These are phyloP conservation scores for Eretmochelys imbricata DNA, from an alignment of 2,113 vertebrate genomes.

Conservation along the genomic window DNA sequence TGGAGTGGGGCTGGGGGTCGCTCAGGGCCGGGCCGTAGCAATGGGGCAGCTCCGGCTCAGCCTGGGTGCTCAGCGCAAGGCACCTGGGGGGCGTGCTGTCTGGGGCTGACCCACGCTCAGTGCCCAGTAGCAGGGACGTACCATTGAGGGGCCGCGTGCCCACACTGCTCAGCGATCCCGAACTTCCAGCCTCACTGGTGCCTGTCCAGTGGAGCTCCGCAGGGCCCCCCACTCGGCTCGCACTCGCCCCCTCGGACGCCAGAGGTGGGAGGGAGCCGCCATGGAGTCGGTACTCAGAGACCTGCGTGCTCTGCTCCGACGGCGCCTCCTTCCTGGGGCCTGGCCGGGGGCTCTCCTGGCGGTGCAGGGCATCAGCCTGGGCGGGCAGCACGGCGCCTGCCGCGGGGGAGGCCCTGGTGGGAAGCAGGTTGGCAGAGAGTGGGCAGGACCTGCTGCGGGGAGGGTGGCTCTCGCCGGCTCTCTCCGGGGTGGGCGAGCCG, in stretches of 20 bases:
- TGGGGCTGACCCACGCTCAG: neutral
- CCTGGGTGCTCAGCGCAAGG: neutral
- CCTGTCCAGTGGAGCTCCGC: conserved; percentile 71
- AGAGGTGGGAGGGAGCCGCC: conserved; percentile 74
- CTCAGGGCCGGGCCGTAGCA: neutral
- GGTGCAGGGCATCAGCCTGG: conserved; percentile 31
- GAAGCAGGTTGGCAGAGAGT: conserved; percentile 73
- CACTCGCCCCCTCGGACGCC: conserved; percentile 26
- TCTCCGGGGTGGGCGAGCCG: conserved; percentile 80
- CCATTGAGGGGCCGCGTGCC: conserved; percentile 84
- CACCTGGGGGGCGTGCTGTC: too few relatives aligned
- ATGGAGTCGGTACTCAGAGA: conserved; percentile 81
- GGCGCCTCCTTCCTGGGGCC: conserved; percentile 54
- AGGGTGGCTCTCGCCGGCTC: conserved; percentile 75
- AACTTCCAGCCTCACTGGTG: conserved; percentile 73
- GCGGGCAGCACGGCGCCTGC: conserved; percentile 47
- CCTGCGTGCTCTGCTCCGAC: neutral
- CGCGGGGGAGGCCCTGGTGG: conserved; percentile 73
- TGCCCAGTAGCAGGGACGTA: conserved; percentile 63
- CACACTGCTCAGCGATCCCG: conserved; percentile 54
- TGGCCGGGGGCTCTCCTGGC: conserved; percentile 18
- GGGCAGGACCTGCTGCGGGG: conserved; percentile 79
- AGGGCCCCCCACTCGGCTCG: conserved; percentile 75
- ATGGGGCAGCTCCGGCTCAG: neutral
- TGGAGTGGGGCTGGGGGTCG: neutral